Conservation (phyloP, 2,888 invertebrate species). For the Oeneis ivallda region DNA sequence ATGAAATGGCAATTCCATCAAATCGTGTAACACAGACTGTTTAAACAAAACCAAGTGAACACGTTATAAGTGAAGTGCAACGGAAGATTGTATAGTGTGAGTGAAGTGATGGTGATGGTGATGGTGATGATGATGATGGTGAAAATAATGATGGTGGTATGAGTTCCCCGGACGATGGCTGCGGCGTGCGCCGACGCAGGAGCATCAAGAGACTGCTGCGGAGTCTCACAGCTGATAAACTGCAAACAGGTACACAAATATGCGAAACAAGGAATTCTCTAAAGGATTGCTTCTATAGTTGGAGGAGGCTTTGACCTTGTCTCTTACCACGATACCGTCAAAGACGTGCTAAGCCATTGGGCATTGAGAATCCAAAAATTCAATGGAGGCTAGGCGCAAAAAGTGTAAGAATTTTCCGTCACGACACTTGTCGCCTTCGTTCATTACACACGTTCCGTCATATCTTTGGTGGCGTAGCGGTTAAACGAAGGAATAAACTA, state of each 20-base stretch:
- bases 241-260: constrained; percentile 61
- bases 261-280: not conserved
- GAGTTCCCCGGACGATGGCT: constrained; percentile 62
- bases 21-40: not conserved
- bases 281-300: not conserved
- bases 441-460: too few relatives aligned
- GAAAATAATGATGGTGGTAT: constrained; percentile 43
- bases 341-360: too few relatives aligned
- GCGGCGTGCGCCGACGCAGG: constrained; percentile 72
- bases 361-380: too few relatives aligned
- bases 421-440: too few relatives aligned
- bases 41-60: not conserved
- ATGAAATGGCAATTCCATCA: not conserved
- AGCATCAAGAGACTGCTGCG: constrained; percentile 77
- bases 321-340: too few relatives aligned
- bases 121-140: constrained; percentile 25
- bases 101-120: not conserved
- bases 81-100: not conserved
- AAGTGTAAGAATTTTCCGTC: too few relatives aligned
- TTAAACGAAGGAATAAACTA: too few relatives aligned
- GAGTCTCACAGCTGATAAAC: constrained; percentile 74
- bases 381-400: too few relatives aligned
- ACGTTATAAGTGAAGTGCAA: not conserved
- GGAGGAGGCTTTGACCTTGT: too few relatives aligned
- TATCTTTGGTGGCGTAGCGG: too few relatives aligned